Base-by-base conservation (phyloP, 2,888 invertebrate species). In the Mimas tiliae region DNA sequence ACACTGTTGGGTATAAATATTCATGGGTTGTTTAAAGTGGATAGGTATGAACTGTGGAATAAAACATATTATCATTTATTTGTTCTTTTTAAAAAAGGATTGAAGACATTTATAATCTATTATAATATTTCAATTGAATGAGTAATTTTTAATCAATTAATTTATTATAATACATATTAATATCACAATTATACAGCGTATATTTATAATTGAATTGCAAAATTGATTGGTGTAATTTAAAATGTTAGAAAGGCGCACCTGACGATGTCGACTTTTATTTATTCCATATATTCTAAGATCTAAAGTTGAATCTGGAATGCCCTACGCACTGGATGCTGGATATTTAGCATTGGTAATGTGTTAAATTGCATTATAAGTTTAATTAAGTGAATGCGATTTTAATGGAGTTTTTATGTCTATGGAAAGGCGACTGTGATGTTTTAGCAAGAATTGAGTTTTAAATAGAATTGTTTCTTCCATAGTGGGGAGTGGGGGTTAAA, bases 341-440 rank as follows among this genome's bases (percentile, higher is more conserved):
- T 51, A 55, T 55, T 65, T 65, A 55, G 55, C 65, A 65, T 65
- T 55, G 65, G 55, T 47, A 65, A 65, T 65, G 45, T 65, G 48
- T 63, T 33, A 55, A 45, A 53, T 58, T 52, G 52, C 64, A 33
- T 64, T 55, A 55, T 55, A 48, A 55, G 16, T 65, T 65, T 65
- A 65, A 65, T 65, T 65, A 65, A 65, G 55, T 47, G 65, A 47
- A 33, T 58, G 55, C 34, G 27, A 65, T 34, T 58, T 47, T 65
- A 65, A 65, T 65, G 65, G 65, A 65, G 55, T 65, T 65, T 65
- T 55, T 58, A 65, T 47, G 65, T 65, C 55, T 34, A 34, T 55
- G 33, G 53, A 33, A 65, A 65, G 19, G 38, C 0, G 27, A 19
- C 11, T 16, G 19, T 58, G 58, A 42, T 58, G 58, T 58, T 58